A percentile compares a stretch with the other conserved stretches of the same genome.
phyloP scores from a whole-genome alignment of 2,113 vertebrate genomes.

The Chitala chitala region DNA sequence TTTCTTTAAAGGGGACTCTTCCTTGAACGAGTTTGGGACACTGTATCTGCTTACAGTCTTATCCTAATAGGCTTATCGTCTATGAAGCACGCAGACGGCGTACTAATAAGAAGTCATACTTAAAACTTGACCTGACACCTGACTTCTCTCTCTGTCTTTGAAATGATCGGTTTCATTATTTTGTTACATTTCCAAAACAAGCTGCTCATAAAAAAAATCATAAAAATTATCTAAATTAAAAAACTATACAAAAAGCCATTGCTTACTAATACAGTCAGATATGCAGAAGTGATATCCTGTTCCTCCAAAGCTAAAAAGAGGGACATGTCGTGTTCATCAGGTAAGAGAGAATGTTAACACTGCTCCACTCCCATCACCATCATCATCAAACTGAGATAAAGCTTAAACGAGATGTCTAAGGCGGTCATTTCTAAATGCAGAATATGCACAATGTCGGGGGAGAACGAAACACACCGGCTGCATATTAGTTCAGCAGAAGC shows the following conservation, averaged over 20 bases:
- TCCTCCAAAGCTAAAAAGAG: slow-evolving; percentile 38
- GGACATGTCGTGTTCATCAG: slow-evolving; percentile 55
- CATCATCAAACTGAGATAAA: background rate
- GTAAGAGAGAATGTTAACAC: slow-evolving; percentile 54
- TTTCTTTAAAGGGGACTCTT: too few relatives aligned
- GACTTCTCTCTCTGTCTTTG: too few relatives aligned
- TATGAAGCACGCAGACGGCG: too few relatives aligned
- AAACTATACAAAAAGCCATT: slow-evolving; percentile 55
- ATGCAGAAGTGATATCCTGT: slow-evolving; percentile 63
- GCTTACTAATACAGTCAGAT: slow-evolving; percentile 55
- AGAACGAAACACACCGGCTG: background rate
- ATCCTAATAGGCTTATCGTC: too few relatives aligned
- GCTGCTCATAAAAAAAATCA: background rate
- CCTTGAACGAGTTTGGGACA: too few relatives aligned
- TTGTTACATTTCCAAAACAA: too few relatives aligned
- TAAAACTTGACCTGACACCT: too few relatives aligned
- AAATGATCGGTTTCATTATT: too few relatives aligned
- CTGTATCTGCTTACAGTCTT: too few relatives aligned
- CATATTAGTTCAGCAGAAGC: background rate
- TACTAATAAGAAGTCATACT: too few relatives aligned
- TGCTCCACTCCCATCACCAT: slow-evolving; percentile 32
- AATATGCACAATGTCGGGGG: background rate
- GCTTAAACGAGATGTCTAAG: background rate
- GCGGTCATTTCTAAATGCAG: background rate
- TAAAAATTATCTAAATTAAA: slow-evolving; percentile 39